phyloP scores from a whole-genome alignment of 2,113 vertebrate species.

The Misgurnus mizolepis region DNA sequence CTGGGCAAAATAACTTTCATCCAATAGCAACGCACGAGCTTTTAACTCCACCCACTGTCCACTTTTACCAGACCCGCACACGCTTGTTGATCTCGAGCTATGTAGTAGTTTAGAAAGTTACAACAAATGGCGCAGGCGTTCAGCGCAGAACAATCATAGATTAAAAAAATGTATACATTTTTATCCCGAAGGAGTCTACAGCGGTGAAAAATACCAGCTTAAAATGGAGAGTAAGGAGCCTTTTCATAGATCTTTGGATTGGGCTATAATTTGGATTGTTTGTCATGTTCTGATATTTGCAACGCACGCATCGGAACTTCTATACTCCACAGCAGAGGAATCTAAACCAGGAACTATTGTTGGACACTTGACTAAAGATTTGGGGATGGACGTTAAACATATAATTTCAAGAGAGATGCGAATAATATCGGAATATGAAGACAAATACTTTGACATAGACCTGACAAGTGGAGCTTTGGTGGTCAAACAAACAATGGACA shows the following conservation, averaged over 20 bases:
- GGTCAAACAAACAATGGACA: slow-evolving; percentile 58
- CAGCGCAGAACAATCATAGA: neutral
- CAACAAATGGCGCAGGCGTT: neutral
- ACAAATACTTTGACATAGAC: slow-evolving; percentile 56
- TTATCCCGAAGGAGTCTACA: neutral
- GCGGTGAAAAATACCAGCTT: neutral
- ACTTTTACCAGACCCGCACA: neutral
- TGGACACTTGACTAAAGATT: slow-evolving; percentile 59
- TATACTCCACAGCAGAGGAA: slow-evolving; percentile 63
- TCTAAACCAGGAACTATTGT: slow-evolving; percentile 54
- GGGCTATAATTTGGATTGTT: slow-evolving; percentile 33
- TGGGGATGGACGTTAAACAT: slow-evolving; percentile 50
- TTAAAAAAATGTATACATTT: neutral
- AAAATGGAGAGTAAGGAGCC: slow-evolving; percentile 25
- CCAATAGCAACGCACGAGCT: slow-evolving; percentile 42
- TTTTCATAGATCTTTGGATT: neutral
- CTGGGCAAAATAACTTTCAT: slow-evolving; percentile 37
- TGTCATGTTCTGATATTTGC: neutral
- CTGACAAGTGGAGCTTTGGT: slow-evolving; percentile 57
- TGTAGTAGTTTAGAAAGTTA: slow-evolving; percentile 11
- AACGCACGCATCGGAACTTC: slow-evolving; percentile 46
- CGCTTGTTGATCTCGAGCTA: neutral
- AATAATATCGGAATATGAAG: slow-evolving; percentile 56
- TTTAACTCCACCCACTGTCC: neutral
- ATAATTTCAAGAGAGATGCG: slow-evolving; percentile 52